Base-by-base conservation (phyloP, 2,888 invertebrate species). In the Drosophila emarginata region DNA sequence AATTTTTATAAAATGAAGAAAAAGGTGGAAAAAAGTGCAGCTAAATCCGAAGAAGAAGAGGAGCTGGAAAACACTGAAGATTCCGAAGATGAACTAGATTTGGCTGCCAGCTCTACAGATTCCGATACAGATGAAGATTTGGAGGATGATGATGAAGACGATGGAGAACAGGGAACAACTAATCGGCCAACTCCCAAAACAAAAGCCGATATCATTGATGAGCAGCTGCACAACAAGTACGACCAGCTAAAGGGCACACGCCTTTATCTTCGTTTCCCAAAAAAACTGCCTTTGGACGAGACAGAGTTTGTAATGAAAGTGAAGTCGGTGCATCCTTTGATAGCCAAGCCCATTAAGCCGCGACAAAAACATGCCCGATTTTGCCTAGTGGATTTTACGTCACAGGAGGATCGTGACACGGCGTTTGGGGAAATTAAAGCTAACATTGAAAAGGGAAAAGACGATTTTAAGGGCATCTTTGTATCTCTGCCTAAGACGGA, bases 281-380 rank as follows among this genome's bases (percentile, higher is more conserved):
- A 82, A 1, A 91, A 89, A 60, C 45, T 90, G 1, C 90, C 91
- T 0, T 45, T 76, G 5, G 82, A 87, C 12, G 57, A 77, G 1
- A 56, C 72, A 2, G 89, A 89, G 6, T 89, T 91, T 18, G 69
- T 89, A 6, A 12, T 64, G 1, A 76, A 82, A 56, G 79, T 79
- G 0, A 89, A 86, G 50, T 28, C 80, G 0, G 60, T 91, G 0
- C 88, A 90, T 4, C 67, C 82, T 0, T 57, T 91, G 28, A 79
- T 90, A 14, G 50, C 76, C 0, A 84, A 74, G 5, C 83, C 79
- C 0, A 70, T 79, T 1, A 90, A 87, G 51, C 91, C 91, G 0
- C 88, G 91, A 0, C 91, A 91, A 23, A 89, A 85, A 28, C 78
- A 89, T 53, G 91, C 88, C 0, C 87, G 91, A 0, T 91, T 90